These are phyloP conservation scores for Drosophila ficusphila DNA, from an alignment of 1,140 invertebrate species.

Conservation along the genomic window DNA sequence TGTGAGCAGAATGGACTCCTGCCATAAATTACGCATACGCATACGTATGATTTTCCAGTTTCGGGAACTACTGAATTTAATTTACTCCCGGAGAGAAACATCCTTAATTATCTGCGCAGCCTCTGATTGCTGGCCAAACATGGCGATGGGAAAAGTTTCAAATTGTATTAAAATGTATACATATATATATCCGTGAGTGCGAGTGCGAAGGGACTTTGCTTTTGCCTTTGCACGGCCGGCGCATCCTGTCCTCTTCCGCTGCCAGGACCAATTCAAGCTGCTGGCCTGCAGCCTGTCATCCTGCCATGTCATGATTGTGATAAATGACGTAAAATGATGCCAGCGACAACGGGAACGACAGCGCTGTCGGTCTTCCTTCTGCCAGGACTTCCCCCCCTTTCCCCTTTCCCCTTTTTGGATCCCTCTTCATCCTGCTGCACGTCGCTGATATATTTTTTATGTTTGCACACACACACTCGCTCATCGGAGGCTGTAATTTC, in stretches of 20 bases:
- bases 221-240: too few species aligned
- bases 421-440: conserved; percentile 13
- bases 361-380: conserved; percentile 56
- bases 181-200: conserved; percentile 54
- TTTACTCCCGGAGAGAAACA: conserved; percentile 12
- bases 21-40: conserved; percentile 4
- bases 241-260: conserved; percentile 20
- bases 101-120: conserved; percentile 43
- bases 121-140: conserved; percentile 60
- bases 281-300: conserved; percentile 51
- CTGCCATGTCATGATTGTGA: conserved; percentile 79
- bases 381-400: conserved; percentile 9
- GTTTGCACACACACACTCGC: conserved; percentile 21
- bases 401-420: background rate
- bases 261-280: conserved; percentile 28
- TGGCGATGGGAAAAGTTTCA: conserved; percentile 23
- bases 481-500: conserved; percentile 66
- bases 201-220: background rate
- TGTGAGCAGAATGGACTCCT: background rate
- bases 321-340: conserved; percentile 82
- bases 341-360: conserved; percentile 66
- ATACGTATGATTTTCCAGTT: background rate
- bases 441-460: conserved; percentile 60
- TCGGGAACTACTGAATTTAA: conserved; percentile 11
- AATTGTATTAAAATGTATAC: conserved; percentile 71